These are phyloP conservation scores for Cephalopholis sonnerati DNA, from an alignment of 2,113 vertebrate species.

Conservation along the genomic window DNA sequence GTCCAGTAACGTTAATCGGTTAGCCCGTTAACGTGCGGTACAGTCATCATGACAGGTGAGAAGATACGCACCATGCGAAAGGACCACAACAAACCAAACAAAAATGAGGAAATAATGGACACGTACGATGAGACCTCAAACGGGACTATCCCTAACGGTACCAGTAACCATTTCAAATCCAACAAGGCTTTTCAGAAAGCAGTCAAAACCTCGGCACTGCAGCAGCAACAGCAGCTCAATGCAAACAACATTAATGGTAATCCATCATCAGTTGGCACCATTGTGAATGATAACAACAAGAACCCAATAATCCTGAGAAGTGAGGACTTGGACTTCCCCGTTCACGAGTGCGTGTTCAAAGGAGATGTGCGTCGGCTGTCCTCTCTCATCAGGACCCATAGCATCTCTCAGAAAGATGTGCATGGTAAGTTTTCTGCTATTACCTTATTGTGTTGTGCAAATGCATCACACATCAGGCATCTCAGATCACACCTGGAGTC, in stretches of 20 bases:
- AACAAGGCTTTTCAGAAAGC: constrained; percentile 83
- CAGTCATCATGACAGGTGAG: constrained; percentile 90
- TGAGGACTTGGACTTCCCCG: constrained; percentile 86
- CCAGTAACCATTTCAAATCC: constrained; percentile 76
- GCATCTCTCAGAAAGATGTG: constrained; percentile 94
- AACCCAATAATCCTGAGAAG: constrained; percentile 79
- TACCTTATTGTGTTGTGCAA: neutral
- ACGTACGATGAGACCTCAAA: constrained; percentile 89
- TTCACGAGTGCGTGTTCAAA: constrained; percentile 95
- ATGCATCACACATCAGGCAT: neutral
- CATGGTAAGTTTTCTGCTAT: constrained; percentile 86
- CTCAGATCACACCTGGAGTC: too few relatives aligned
- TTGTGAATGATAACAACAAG: constrained; percentile 79
- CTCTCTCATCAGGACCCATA: constrained; percentile 94
- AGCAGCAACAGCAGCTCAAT: constrained; percentile 82
- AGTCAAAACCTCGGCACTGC: constrained; percentile 62
- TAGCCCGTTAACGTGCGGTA: constrained; percentile 2
- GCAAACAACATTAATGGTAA: constrained; percentile 80
- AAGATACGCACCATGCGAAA: constrained; percentile 92
- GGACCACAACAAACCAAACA: constrained; percentile 89
- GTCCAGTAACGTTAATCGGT: neutral
- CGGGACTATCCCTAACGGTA: constrained; percentile 75
- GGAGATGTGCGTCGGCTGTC: constrained; percentile 93
- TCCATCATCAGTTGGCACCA: constrained; percentile 35
- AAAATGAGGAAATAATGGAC: constrained; percentile 89